Evolutionary conservation across 2,797 vertebrate genomes (phyloP).

Genomic region (Platyrinchus mystaceus): DNA sequence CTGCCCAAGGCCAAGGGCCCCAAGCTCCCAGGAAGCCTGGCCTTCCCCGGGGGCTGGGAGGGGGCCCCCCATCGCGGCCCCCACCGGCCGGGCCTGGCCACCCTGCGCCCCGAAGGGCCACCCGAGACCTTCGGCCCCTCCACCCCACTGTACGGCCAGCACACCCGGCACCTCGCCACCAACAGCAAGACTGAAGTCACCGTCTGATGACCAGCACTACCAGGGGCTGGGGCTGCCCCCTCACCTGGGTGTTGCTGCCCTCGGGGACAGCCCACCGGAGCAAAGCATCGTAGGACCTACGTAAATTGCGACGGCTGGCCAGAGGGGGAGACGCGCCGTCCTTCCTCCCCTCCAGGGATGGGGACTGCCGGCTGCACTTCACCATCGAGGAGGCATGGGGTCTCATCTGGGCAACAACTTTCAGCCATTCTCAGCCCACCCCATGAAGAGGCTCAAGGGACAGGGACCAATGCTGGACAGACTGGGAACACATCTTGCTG

Average conservation of each 20-base stretch:
- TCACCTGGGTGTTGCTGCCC: fast-evolving
- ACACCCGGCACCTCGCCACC: conserved; percentile 86
- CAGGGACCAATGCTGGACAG: neutral
- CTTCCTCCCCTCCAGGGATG: neutral
- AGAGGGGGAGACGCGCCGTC: fast-evolving
- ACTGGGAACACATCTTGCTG: neutral
- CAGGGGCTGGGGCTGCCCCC: neutral
- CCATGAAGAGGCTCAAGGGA: neutral
- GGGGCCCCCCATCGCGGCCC: neutral
- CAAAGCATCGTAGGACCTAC: neutral
- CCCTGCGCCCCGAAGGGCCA: conserved; percentile 86
- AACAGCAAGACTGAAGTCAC: conserved; percentile 98
- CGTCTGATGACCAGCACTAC: neutral
- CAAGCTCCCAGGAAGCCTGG: conserved; percentile 75
- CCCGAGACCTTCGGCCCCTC: conserved; percentile 84
- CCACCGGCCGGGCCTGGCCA: conserved; percentile 67
- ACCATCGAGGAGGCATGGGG: fast-evolving
- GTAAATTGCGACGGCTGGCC: fast-evolving
- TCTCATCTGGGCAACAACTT: fast-evolving
- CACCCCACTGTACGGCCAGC: conserved; percentile 74
- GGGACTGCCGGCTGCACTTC: neutral
- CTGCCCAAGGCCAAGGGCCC: conserved; percentile 84
- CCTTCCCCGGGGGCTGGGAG: conserved; percentile 51
- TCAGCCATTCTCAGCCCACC: neutral
- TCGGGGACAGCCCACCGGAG: fast-evolving